Evolutionary conservation across 2,113 vertebrate genomes (phyloP), one percentile per base, ranked within the genome.

Genomic region (Diglossa brunneiventris): DNA sequence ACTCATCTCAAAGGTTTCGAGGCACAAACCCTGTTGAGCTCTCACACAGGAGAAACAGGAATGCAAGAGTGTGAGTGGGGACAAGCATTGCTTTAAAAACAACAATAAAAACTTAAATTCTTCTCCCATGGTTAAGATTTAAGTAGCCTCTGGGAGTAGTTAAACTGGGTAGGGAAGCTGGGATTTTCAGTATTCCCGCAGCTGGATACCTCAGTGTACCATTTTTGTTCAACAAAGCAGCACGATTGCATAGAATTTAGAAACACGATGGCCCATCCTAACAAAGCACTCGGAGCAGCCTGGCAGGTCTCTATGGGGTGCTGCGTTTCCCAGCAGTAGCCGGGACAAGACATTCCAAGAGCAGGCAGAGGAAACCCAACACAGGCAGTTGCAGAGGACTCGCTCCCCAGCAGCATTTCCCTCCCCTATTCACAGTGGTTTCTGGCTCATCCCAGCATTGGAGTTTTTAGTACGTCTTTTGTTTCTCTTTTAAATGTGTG

Each of bases 391-490:
- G 79, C 92, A 83, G 67, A 73, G 85, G 35, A 16, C 67, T 85
- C 9, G 5, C 82, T 94, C 82, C 42, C 84, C 87, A 93, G 82
- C 73, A 96, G 87, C 76, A 66, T 92, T 85, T 93, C 77, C 53
- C 75, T 90, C 56, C 82, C 53, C 73, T 93, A 92, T 91, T 94
- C 94, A 93, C 37, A 83, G 88, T 11, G 85, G 95, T 96, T 95
- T 94, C 90, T 95, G 92, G 90, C 94, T 93, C 58, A 44, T 85
- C 72, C 67, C 61, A 6, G 22, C 62, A 53, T 3, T 50, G 70
- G 78, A 91, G 81, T 61, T 84, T 92, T 94, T 84, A 94, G 75
- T 80, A n/a, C 59, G 6, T 86, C 85, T 94, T 96, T 94, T 90
- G 85, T 96, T 94, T 92, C 92, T 73, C 78, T 93, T 91, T 69